Conservation (phyloP, 2,888 invertebrate species). For the Sinodicranocentrus sp. region DNA sequence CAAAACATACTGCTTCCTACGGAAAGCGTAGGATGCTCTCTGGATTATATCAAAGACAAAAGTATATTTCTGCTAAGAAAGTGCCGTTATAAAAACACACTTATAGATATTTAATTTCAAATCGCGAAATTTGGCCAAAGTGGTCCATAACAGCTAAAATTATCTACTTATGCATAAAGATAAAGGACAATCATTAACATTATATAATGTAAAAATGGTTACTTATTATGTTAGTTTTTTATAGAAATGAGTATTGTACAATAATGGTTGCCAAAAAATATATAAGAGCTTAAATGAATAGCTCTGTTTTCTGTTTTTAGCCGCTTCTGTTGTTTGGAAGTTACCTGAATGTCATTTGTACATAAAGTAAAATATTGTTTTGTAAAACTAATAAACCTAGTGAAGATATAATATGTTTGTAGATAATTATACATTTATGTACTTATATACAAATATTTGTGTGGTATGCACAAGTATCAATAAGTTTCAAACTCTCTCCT, state of each 20-base stretch:
- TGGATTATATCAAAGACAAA: too few species aligned
- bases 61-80: not conserved
- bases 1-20: too few species aligned
- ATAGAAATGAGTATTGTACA: slow-evolving; percentile 7
- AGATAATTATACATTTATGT: not conserved
- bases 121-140: not conserved
- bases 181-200: not conserved
- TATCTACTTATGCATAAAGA: too few species aligned
- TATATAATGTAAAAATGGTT: too few species aligned
- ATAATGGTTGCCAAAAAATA: slow-evolving; percentile 4
- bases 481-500: too few species aligned
- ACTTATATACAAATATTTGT: too few species aligned
- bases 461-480: too few species aligned
- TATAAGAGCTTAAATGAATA: not conserved
- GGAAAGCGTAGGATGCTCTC: too few species aligned
- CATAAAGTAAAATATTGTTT: slow-evolving; percentile 18
- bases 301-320: not conserved
- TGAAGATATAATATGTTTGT: not conserved
- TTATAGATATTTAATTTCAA: not conserved
- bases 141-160: too few species aligned
- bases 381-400: not conserved
- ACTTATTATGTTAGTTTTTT: too few species aligned
- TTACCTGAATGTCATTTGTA: slow-evolving; percentile 54
- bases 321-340: slow-evolving; percentile 52
- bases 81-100: not conserved